Conservation (phyloP, 2,797 vertebrate genomes). For the Rhynchotus rufescens region DNA sequence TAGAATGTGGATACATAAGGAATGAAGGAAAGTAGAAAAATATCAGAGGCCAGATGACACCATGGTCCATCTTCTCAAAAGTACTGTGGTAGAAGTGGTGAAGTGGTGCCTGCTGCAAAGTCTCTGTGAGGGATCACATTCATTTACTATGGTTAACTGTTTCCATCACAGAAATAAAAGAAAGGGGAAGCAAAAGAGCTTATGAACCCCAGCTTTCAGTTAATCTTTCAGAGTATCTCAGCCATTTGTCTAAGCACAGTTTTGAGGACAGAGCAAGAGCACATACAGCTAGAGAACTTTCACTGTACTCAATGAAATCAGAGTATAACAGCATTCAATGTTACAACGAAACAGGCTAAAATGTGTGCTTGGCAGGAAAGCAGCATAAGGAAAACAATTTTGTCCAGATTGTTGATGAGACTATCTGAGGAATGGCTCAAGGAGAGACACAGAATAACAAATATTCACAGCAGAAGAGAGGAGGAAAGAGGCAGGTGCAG, state of each 20-base stretch:
- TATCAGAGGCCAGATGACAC: neutral
- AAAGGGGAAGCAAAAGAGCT: neutral
- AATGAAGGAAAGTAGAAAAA: neutral
- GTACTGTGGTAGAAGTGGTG: neutral
- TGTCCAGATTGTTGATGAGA: rapidly evolving
- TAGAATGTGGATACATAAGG: neutral
- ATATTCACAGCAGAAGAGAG: neutral
- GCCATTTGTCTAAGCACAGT: neutral
- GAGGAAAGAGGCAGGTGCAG: neutral
- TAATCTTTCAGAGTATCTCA: neutral
- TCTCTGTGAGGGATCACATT: neutral
- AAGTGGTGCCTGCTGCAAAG: neutral
- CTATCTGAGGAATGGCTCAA: neutral
- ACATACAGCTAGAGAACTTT: neutral
- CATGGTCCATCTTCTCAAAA: neutral
- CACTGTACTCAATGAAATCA: neutral
- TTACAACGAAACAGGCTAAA: neutral
- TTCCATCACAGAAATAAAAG: neutral
- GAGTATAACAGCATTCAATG: neutral
- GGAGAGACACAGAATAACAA: neutral
- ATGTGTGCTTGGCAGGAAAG: neutral
- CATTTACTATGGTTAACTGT: neutral
- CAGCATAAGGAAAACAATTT: neutral
- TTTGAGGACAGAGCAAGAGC: neutral
- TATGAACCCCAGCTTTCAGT: neutral